These are phyloP conservation scores for Mongoloraphidia duomilia DNA, from an alignment of 2,888 invertebrate genomes.

Conservation along the genomic window DNA sequence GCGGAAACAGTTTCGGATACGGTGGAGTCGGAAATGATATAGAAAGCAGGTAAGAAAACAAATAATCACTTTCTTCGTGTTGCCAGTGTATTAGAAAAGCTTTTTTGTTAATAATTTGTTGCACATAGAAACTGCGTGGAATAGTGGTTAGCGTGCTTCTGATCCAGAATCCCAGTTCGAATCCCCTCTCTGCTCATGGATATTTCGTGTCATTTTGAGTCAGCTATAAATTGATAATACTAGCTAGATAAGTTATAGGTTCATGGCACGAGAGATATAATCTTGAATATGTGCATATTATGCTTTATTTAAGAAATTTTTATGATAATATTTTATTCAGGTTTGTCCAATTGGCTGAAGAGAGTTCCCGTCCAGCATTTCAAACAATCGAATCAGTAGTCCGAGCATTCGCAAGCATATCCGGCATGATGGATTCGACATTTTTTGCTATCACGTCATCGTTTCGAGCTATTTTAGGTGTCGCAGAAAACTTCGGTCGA, in stretches of 20 bases:
- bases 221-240: no score
- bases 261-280: no score
- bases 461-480: conserved; percentile 87
- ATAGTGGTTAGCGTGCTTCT: no score
- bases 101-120: no score
- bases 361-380: conserved; percentile 83
- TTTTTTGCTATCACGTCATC: conserved; percentile 92
- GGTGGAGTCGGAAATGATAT: conserved; percentile 33
- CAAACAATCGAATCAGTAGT: conserved; percentile 88
- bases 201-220: no score
- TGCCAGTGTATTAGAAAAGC: no score
- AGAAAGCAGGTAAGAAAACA: conserved; percentile 40
- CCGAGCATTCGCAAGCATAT: conserved; percentile 81
- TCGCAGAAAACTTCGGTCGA: conserved; percentile 87
- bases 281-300: background rate
- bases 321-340: conserved; percentile 27
- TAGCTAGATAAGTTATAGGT: no score
- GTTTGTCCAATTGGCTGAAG: conserved; percentile 80
- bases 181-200: no score
- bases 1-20: conserved; percentile 26
- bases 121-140: no score
- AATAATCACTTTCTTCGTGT: no score
- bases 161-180: no score
- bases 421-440: conserved; percentile 94
- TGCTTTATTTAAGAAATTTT: background rate